These are phyloP conservation scores for Anas platyrhynchos DNA, from an alignment of 2,113 vertebrate species.

Conservation along the genomic window DNA sequence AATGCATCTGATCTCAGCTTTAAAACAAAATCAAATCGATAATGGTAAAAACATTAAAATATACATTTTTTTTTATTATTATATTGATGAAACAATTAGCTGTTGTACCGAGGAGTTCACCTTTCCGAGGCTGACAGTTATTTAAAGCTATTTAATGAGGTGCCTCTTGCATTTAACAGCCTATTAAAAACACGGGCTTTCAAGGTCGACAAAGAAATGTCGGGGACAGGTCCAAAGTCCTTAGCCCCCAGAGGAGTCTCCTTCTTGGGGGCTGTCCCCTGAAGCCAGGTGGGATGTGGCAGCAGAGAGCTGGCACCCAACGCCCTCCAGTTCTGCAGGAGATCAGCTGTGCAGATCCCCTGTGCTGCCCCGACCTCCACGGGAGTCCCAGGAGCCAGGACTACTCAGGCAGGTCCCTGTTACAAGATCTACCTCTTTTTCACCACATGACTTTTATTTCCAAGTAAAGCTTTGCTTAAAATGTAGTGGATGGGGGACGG, in stretches of 20 bases:
- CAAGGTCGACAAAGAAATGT: not conserved
- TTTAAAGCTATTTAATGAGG: not conserved
- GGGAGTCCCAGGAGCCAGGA: not conserved
- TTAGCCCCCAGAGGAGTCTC: not conserved
- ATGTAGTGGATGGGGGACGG: not conserved
- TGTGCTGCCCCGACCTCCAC: not conserved
- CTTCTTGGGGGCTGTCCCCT: not conserved
- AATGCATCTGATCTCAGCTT: not conserved
- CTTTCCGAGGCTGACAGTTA: not conserved
- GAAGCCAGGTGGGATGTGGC: not conserved
- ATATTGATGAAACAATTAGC: not conserved
- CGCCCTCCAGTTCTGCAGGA: fast-evolving
- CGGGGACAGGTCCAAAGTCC: not conserved
- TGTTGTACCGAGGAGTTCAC: not conserved
- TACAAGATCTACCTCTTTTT: not conserved
- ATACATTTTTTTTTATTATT: not conserved
- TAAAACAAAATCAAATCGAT: not conserved
- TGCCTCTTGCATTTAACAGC: not conserved
- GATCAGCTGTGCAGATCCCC: not conserved
- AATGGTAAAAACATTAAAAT: not conserved
- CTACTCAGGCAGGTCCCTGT: not conserved
- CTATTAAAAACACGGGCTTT: not conserved
- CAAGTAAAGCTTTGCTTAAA: not conserved
- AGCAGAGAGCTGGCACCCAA: not conserved
- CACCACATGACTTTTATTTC: not conserved